These are phyloP conservation scores for Ceryle rudis DNA, from an alignment of 2,797 vertebrate genomes.

Conservation along the genomic window DNA sequence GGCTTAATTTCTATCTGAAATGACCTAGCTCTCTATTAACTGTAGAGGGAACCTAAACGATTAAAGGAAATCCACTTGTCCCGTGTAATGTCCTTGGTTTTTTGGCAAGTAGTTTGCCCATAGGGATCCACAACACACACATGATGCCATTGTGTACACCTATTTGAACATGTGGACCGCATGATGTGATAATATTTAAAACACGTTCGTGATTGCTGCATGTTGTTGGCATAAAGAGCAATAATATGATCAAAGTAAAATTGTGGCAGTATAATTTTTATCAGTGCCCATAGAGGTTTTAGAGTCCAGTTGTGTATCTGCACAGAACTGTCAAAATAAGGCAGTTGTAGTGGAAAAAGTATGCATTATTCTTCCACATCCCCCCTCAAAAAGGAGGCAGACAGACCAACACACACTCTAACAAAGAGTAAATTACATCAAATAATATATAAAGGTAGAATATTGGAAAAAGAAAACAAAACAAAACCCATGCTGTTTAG, in stretches of 20 bases:
- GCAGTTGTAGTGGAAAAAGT: not conserved
- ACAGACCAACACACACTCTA: not conserved
- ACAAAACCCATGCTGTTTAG: fast-evolving
- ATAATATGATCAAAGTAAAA: not conserved
- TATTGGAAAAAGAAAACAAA: fast-evolving
- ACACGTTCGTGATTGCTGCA: not conserved
- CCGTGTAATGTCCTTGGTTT: not conserved
- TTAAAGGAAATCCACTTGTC: not conserved
- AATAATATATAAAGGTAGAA: not conserved
- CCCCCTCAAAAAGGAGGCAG: fast-evolving
- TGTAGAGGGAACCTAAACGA: not conserved
- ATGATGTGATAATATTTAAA: not conserved
- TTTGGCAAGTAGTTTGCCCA: not conserved
- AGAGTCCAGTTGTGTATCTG: not conserved
- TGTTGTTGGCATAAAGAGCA: not conserved
- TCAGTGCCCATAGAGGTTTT: not conserved
- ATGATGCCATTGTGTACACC: fast-evolving
- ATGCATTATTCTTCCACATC: fast-evolving
- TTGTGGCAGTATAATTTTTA: not conserved
- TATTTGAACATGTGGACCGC: not conserved
- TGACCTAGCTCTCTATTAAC: not conserved
- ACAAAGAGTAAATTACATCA: not conserved
- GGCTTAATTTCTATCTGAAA: not conserved
- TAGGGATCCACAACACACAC: not conserved
- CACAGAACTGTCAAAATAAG: not conserved